Conservation (phyloP, 2,888 invertebrate species). For the Geotrupes spiniger region DNA sequence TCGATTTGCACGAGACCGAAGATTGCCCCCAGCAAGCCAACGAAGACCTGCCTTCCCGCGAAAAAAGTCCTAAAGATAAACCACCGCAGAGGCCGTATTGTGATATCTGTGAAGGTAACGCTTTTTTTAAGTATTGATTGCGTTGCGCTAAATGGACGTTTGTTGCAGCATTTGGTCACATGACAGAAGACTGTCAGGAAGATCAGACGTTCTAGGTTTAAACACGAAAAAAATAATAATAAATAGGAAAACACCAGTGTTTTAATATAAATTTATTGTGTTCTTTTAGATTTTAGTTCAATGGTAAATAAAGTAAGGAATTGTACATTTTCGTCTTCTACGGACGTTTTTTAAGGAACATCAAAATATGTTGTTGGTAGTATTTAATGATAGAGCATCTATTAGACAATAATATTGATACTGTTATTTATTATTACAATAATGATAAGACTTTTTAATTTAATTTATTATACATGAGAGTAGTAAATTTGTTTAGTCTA, state of each 20-base stretch:
- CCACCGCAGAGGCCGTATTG: constrained; percentile 76
- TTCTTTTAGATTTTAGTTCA: no score
- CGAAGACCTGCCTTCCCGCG: constrained; percentile 44
- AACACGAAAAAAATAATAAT: no score
- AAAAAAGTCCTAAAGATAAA: constrained; percentile 41
- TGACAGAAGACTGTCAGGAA: constrained; percentile 82
- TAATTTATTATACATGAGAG: constrained; percentile 1
- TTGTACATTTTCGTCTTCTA: constrained; percentile 11
- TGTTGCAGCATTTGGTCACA: constrained; percentile 83
- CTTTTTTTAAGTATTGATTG: constrained; percentile 18
- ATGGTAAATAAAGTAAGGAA: not conserved
- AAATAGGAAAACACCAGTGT: no score
- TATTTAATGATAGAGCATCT: not conserved
- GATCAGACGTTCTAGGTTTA: constrained; percentile 75
- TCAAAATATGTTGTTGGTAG: not conserved
- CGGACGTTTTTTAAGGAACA: constrained; percentile 1
- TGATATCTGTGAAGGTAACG: constrained; percentile 85
- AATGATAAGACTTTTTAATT: not conserved
- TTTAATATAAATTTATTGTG: not conserved
- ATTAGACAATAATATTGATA: constrained; percentile 1
- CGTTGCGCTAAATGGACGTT: constrained; percentile 26
- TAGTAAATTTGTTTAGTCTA: constrained; percentile 58
- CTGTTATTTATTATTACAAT: not conserved
- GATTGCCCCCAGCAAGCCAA: constrained; percentile 88
- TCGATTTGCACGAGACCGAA: constrained; percentile 96